phyloP scores from a whole-genome alignment of 2,113 vertebrate genomes.

The Malurus alboscapulatus region DNA sequence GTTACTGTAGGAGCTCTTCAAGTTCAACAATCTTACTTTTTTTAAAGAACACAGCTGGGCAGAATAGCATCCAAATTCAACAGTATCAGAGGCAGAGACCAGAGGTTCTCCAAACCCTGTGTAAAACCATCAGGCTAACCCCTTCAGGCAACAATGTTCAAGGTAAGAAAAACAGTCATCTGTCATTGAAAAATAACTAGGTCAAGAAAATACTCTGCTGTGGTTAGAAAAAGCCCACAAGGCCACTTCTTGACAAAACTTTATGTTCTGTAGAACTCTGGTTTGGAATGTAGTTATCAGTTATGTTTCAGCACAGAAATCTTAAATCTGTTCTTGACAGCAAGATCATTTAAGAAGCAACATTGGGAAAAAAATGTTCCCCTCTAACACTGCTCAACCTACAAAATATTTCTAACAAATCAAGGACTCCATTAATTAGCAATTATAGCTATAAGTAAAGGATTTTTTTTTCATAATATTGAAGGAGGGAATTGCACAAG shows the following conservation, averaged over 20 bases:
- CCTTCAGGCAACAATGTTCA: background rate
- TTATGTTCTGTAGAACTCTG: background rate
- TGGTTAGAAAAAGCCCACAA: background rate
- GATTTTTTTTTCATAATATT: background rate
- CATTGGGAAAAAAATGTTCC: background rate
- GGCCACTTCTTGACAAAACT: background rate
- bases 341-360: background rate
- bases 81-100: background rate
- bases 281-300: background rate
- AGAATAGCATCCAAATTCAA: background rate
- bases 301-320: background rate
- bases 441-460: background rate
- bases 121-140: background rate
- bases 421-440: background rate
- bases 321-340: background rate
- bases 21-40: background rate
- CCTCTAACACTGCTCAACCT: background rate
- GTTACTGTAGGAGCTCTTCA: background rate
- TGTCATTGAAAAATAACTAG: conserved; percentile 9
- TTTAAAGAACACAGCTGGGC: background rate
- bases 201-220: background rate
- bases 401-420: background rate
- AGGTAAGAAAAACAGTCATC: conserved; percentile 5
- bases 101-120: background rate
- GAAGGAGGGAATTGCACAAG: background rate